phyloP scores from a whole-genome alignment of 2,113 vertebrate genomes.

The Ondatra zibethicus region DNA sequence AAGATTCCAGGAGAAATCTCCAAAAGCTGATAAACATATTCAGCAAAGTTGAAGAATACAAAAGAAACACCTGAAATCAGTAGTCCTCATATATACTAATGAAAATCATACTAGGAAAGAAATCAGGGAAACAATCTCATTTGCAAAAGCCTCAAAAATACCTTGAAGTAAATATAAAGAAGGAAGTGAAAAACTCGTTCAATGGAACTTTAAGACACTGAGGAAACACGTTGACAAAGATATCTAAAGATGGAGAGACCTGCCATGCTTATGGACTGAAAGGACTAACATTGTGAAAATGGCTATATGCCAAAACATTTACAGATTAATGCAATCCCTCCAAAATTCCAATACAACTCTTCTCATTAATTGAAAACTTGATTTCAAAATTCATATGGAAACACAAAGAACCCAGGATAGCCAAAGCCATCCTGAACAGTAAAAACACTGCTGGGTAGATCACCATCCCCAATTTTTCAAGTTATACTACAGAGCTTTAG shows the following conservation, averaged over 20 bases:
- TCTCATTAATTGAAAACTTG: too few relatives aligned
- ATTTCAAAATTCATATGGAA: not conserved
- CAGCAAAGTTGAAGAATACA: not conserved
- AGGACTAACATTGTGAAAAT: not conserved
- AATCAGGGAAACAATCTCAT: not conserved
- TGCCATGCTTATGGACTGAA: not conserved
- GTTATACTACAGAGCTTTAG: not conserved
- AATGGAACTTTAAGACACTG: not conserved
- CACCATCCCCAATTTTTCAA: too few relatives aligned
- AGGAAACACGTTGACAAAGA: not conserved
- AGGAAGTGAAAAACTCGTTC: not conserved
- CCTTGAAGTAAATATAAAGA: not conserved
- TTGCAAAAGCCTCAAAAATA: not conserved
- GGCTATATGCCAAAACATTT: not conserved
- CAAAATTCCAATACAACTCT: not conserved
- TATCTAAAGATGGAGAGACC: too few relatives aligned
- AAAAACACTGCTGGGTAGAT: not conserved
- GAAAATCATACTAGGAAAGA: not conserved
- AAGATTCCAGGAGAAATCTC: too few relatives aligned
- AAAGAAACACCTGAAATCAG: too few relatives aligned
- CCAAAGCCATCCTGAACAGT: not conserved
- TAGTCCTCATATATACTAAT: not conserved
- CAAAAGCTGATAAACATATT: not conserved
- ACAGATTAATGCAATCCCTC: not conserved
- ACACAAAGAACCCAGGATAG: not conserved